Evolutionary conservation across 2,797 vertebrate genomes (phyloP).

Genomic region (Leucoraja ocellata): DNA sequence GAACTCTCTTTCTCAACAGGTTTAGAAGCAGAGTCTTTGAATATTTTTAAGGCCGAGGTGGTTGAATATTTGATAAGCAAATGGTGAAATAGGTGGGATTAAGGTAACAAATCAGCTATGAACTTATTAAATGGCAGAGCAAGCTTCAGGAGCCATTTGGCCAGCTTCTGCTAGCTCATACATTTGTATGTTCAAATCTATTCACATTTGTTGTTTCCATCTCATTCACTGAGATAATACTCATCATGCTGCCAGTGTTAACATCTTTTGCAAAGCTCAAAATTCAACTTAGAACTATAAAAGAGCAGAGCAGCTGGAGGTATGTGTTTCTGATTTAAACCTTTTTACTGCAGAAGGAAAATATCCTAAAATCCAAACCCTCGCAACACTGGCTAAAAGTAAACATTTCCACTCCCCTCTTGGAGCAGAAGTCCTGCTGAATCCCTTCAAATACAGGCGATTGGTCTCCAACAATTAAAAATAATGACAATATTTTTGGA

Average conservation of each 20-base stretch:
- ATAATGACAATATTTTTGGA: neutral
- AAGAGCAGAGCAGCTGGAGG: neutral
- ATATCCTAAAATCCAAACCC: neutral
- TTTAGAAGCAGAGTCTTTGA: too few relatives aligned
- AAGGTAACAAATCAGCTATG: too few relatives aligned
- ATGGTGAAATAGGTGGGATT: too few relatives aligned
- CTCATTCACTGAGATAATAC: neutral
- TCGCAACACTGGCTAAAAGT: neutral
- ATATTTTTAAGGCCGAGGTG: too few relatives aligned
- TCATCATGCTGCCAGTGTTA: neutral
- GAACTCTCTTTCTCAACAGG: too few relatives aligned
- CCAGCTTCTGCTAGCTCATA: too few relatives aligned
- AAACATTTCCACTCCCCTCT: neutral
- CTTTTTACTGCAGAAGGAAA: neutral
- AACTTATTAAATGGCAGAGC: too few relatives aligned
- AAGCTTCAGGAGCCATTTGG: too few relatives aligned
- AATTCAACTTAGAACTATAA: neutral
- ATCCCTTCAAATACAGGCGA: neutral
- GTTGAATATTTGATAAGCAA: too few relatives aligned
- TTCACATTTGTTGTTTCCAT: too few relatives aligned
- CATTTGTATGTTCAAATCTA: too few relatives aligned
- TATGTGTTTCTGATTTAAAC: neutral
- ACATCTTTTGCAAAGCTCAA: neutral
- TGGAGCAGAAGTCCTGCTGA: neutral
- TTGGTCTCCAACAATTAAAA: neutral